Percentiles rank a stretch among this genome's conserved stretches.
Conservation (phyloP, 2,797 vertebrate species). For the Sebastes itinus region DNA sequence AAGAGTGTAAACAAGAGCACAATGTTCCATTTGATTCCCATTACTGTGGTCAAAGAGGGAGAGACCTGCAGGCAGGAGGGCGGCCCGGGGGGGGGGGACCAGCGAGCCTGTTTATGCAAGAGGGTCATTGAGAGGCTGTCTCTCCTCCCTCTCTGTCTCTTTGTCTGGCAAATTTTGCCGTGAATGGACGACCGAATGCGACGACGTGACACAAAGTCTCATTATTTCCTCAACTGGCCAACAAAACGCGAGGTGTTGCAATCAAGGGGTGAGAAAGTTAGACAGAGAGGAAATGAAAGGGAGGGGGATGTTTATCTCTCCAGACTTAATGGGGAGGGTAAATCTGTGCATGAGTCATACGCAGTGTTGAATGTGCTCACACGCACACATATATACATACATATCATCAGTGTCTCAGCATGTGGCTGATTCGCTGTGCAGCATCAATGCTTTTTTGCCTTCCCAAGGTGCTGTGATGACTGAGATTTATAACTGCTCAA, state of each 20-base stretch:
- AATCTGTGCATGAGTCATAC: conserved; percentile 70
- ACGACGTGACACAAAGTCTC: conserved; percentile 54
- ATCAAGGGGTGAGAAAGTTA: conserved; percentile 36
- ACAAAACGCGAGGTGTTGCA: conserved; percentile 53
- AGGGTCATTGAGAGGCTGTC: conserved; percentile 63
- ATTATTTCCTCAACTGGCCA: conserved; percentile 52
- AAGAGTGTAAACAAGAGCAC: conserved; percentile 64
- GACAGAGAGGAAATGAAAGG: conserved; percentile 46
- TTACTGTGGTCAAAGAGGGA: conserved; percentile 63
- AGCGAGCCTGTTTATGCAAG: conserved; percentile 61
- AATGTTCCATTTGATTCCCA: conserved; percentile 66
- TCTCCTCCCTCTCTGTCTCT: conserved; percentile 22
- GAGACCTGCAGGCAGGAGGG: conserved; percentile 3
- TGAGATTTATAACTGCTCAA: conserved; percentile 55
- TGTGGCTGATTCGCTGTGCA: conserved; percentile 57
- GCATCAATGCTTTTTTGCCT: conserved; percentile 43
- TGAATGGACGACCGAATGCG: conserved; percentile 40
- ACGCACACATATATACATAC: neutral
- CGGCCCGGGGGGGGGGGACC: neutral
- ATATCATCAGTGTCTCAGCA: conserved; percentile 47
- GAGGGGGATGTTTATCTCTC: conserved; percentile 60
- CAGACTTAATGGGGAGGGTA: conserved; percentile 59
- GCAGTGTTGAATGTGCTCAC: conserved; percentile 18
- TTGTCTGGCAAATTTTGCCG: conserved; percentile 46
- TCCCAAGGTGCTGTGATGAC: conserved; percentile 54